phyloP scores from a whole-genome alignment of 2,888 invertebrate species.

The Aleiodes alternator region DNA sequence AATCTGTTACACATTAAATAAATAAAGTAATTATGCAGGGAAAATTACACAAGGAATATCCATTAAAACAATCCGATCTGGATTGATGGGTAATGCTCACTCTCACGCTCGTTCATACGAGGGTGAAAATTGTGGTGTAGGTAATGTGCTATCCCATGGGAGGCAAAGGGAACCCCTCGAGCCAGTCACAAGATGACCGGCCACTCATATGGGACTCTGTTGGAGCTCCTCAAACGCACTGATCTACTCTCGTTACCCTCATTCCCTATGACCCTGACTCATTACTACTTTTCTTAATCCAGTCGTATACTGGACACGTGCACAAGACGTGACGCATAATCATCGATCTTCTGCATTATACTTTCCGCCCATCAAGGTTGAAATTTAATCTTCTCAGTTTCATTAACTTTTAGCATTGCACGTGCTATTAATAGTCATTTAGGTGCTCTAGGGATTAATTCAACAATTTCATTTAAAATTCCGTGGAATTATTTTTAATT shows the following conservation, averaged over 20 bases:
- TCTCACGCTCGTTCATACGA: slow-evolving; percentile 14
- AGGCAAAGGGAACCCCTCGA: slow-evolving; percentile 1
- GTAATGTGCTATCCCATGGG: slow-evolving; percentile 25
- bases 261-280: slow-evolving; percentile 62
- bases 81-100: slow-evolving; percentile 14
- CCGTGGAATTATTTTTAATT: too few species aligned
- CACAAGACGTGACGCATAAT: slow-evolving; percentile 29
- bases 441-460: too few species aligned
- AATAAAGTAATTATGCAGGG: slow-evolving; percentile 15
- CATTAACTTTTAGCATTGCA: not conserved
- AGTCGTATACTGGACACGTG: slow-evolving; percentile 37
- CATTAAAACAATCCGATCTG: slow-evolving; percentile 16
- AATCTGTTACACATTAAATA: not conserved
- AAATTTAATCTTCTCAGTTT: slow-evolving; percentile 12
- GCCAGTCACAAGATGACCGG: slow-evolving; percentile 60
- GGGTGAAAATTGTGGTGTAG: slow-evolving; percentile 22
- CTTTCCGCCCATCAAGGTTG: not conserved
- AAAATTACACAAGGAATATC: slow-evolving; percentile 1
- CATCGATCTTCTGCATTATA: slow-evolving; percentile 14
- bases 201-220: slow-evolving; percentile 64
- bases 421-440: not conserved
- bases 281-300: slow-evolving; percentile 36
- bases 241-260: slow-evolving; percentile 52
- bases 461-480: too few species aligned
- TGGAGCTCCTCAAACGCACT: slow-evolving; percentile 67